Evolutionary conservation across 2,888 invertebrate genomes (phyloP).

Genomic region (Cheilosia soror): DNA sequence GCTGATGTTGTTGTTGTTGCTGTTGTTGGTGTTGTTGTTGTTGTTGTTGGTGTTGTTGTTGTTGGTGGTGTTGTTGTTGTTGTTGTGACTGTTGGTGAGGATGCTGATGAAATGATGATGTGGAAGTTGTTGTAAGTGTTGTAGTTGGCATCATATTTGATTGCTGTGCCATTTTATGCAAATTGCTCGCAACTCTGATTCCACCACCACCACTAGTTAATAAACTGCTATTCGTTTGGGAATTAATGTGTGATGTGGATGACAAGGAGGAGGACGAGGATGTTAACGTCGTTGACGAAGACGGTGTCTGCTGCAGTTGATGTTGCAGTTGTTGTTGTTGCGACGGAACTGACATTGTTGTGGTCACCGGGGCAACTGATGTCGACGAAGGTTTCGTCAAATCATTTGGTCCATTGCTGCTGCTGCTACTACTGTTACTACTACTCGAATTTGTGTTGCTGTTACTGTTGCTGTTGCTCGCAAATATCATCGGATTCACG

Average conservation of each 20-base stretch:
- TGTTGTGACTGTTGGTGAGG: conserved; percentile 34
- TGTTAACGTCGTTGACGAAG: conserved; percentile 56
- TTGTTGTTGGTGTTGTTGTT: conserved; percentile 32
- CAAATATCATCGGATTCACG: conserved; percentile 64
- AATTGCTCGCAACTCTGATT: conserved; percentile 82
- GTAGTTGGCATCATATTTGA: conserved; percentile 76
- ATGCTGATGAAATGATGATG: conserved; percentile 69
- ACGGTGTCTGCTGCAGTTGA: conserved; percentile 62
- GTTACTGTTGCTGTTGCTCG: conserved; percentile 30
- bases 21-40: conserved; percentile 37
- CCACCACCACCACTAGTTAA: conserved; percentile 78
- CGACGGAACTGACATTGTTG: conserved; percentile 32
- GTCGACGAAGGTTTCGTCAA: conserved; percentile 78
- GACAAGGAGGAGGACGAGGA: conserved; percentile 45
- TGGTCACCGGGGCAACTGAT: conserved; percentile 69
- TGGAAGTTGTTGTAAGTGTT: conserved; percentile 67
- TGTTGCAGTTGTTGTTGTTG: conserved; percentile 74
- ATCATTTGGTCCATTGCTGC: conserved; percentile 79
- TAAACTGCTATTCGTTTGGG: conserved; percentile 55
- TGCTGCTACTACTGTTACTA: conserved; percentile 68
- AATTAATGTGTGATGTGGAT: conserved; percentile 69
- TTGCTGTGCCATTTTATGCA: conserved; percentile 80
- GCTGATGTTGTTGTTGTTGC: conserved; percentile 51
- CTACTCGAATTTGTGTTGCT: conserved; percentile 67
- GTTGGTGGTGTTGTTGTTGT: conserved; percentile 43